These are phyloP conservation scores for Callopanchax toddi DNA, from an alignment of 2,113 vertebrate species.

Conservation along the genomic window DNA sequence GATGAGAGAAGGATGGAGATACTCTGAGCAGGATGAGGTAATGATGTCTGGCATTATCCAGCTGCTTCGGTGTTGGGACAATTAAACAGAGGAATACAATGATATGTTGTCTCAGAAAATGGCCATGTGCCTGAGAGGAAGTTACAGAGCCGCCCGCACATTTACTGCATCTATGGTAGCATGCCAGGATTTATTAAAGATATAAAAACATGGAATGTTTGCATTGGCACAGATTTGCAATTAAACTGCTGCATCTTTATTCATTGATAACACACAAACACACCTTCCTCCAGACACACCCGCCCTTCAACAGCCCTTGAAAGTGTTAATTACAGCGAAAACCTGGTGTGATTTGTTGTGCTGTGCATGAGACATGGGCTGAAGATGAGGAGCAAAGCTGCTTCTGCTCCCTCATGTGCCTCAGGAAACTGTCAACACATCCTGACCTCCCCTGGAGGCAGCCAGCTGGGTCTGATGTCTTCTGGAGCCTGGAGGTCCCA, in stretches of 20 bases:
- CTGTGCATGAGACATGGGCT: slow-evolving; percentile 40
- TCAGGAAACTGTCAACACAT: slow-evolving; percentile 62
- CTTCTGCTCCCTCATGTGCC: slow-evolving; percentile 56
- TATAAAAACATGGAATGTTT: background rate
- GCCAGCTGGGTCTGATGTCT: slow-evolving; percentile 71
- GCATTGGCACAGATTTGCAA: slow-evolving; percentile 3
- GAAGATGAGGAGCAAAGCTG: slow-evolving; percentile 43
- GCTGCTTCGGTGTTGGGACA: slow-evolving; percentile 3
- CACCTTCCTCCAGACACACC: slow-evolving; percentile 27
- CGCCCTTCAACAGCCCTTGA: slow-evolving; percentile 43
- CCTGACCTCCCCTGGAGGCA: slow-evolving; percentile 63
- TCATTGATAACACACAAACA: slow-evolving; percentile 11
- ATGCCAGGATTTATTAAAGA: background rate
- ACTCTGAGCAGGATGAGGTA: slow-evolving; percentile 5
- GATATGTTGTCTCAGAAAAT: slow-evolving; percentile 13
- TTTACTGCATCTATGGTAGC: background rate
- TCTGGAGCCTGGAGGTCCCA: slow-evolving; percentile 32
- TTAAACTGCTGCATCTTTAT: slow-evolving; percentile 9
- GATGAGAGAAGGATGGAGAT: slow-evolving; percentile 22
- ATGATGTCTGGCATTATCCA: slow-evolving; percentile 26
- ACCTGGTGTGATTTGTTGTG: slow-evolving; percentile 40
- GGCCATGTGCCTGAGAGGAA: background rate
- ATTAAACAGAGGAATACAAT: slow-evolving; percentile 9
- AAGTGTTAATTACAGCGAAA: slow-evolving; percentile 61
- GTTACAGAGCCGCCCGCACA: background rate